phyloP scores from a whole-genome alignment of 2,113 vertebrate species.

The Pseudorasbora parva region DNA sequence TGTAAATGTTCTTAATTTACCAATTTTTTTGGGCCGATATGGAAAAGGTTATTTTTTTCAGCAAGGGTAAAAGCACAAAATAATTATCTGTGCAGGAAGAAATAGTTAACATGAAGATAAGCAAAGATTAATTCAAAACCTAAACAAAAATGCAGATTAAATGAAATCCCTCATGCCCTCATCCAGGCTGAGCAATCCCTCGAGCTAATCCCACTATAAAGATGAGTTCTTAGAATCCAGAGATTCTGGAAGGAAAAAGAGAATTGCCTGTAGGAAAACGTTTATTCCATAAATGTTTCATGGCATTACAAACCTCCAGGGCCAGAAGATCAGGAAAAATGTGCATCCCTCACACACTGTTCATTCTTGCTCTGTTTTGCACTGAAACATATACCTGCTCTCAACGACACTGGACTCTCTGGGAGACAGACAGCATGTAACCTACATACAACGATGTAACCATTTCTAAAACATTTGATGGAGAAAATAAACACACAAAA shows the following conservation, averaged over 20 bases:
- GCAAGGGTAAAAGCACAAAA: neutral
- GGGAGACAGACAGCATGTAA: neutral
- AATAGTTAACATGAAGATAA: neutral
- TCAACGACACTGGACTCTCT: neutral
- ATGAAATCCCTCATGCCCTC: neutral
- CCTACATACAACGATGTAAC: neutral
- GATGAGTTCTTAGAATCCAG: neutral
- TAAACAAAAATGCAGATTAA: conserved; percentile 28
- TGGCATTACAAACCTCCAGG: conserved; percentile 13
- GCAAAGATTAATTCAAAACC: neutral
- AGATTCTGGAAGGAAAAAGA: conserved; percentile 9
- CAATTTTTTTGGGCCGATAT: neutral
- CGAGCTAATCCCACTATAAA: neutral
- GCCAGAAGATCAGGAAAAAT: neutral
- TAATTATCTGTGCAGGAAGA: neutral
- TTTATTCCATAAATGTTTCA: conserved; percentile 41
- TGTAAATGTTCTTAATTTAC: neutral
- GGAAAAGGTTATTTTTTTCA: neutral
- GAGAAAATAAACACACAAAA: neutral
- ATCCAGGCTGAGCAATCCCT: conserved; percentile 2
- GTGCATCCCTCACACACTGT: neutral
- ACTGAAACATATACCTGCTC: conserved; percentile 7
- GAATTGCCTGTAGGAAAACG: conserved; percentile 36
- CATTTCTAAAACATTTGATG: too few species aligned
- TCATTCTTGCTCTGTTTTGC: neutral